These are phyloP conservation scores for Pseudolaguvia tuberculata DNA, from an alignment of 2,113 vertebrate genomes.

Conservation along the genomic window DNA sequence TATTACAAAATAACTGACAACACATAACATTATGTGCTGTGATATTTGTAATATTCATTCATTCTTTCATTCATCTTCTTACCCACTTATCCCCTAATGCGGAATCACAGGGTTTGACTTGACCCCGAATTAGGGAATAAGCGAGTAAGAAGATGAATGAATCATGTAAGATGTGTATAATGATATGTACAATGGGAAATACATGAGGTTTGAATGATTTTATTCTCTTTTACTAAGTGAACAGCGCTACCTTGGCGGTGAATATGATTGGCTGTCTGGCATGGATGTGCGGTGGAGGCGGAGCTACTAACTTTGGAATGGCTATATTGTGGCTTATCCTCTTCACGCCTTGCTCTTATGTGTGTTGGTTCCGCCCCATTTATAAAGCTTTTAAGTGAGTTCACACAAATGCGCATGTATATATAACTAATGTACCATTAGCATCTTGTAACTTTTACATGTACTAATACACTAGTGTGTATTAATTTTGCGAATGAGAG, in stretches of 20 bases:
- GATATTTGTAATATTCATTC: too few species aligned
- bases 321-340: slow-evolving; percentile 98
- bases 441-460: neutral
- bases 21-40: neutral
- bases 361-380: slow-evolving; percentile 99
- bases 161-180: neutral
- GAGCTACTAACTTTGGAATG: slow-evolving; percentile 94
- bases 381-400: slow-evolving; percentile 99
- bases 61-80: too few species aligned
- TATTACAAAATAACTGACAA: neutral
- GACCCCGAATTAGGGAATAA: too few species aligned
- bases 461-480: too few species aligned
- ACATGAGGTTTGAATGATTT: neutral
- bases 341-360: slow-evolving; percentile 98
- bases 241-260: slow-evolving; percentile 90
- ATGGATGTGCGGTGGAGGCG: slow-evolving; percentile 97
- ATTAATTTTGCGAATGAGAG: too few species aligned
- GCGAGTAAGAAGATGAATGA: too few species aligned
- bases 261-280: slow-evolving; percentile 98
- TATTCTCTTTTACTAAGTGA: slow-evolving; percentile 71
- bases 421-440: neutral
- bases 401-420: neutral
- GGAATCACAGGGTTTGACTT: too few species aligned
- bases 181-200: neutral
- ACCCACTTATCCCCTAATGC: too few species aligned